Evolutionary conservation across 2,888 invertebrate species (phyloP).

Genomic region (Aporophyla nigra): DNA sequence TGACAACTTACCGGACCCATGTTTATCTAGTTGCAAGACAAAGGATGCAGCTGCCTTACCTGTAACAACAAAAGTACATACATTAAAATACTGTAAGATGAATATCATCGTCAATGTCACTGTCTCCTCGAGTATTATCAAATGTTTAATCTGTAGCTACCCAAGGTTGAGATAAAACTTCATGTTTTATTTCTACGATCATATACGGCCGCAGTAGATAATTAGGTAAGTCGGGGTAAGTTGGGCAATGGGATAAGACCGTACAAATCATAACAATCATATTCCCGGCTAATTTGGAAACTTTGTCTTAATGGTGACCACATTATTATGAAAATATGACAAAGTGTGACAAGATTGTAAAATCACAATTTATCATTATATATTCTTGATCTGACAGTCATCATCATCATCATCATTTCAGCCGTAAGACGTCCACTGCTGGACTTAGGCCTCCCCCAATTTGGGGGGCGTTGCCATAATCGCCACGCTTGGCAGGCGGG

Average conservation of each 20-base stretch:
- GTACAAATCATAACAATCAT: background rate
- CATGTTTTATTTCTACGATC: background rate
- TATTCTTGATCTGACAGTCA: no score
- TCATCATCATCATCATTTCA: no score
- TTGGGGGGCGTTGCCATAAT: no score
- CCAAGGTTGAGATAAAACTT: background rate
- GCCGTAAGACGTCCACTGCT: no score
- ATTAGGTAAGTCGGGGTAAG: background rate
- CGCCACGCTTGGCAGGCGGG: no score
- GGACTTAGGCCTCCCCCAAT: no score
- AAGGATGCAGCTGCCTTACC: slow-evolving; percentile 27
- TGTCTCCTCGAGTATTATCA: slow-evolving; percentile 1
- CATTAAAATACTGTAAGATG: slow-evolving; percentile 4
- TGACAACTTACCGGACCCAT: background rate
- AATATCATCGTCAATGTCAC: background rate
- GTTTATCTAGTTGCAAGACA: background rate
- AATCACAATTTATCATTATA: no score
- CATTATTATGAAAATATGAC: no score
- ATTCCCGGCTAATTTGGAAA: no score
- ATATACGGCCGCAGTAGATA: background rate
- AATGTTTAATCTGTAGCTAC: slow-evolving; percentile 11
- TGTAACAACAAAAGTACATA: slow-evolving; percentile 51
- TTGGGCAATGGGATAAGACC: background rate
- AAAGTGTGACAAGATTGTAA: no score
- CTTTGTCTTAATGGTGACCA: no score